Percentiles rank a stretch among this genome's conserved stretches.
These are phyloP conservation scores for Hetaerina americana DNA, from an alignment of 1,140 invertebrate genomes.

Conservation along the genomic window DNA sequence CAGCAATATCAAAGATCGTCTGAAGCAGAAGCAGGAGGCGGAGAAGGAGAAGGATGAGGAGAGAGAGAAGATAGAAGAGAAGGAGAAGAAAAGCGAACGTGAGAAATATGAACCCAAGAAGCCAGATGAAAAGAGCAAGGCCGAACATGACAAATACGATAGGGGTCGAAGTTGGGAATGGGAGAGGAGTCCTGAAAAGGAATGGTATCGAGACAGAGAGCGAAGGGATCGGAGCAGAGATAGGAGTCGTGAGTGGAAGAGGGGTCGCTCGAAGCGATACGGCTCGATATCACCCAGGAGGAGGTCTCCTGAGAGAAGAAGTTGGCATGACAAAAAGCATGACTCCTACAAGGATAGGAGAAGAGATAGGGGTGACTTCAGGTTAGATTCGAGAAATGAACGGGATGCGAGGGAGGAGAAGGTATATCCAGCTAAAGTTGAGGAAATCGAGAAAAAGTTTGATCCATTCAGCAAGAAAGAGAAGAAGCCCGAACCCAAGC, in stretches of 20 bases:
- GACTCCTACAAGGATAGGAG: not conserved
- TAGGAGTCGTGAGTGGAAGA: constrained; percentile 1
- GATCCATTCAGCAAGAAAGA: not conserved
- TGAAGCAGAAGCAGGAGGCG: constrained; percentile 10
- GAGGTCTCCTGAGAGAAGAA: not conserved
- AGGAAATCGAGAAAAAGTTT: constrained; percentile 26
- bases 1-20: constrained; percentile 12
- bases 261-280: not conserved
- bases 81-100: not conserved
- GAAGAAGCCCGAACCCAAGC: not conserved
- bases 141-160: constrained; percentile 2
- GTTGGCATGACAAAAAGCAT: not conserved
- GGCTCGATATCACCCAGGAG: not conserved
- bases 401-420: not conserved
- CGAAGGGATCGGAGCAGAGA: not conserved
- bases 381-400: not conserved
- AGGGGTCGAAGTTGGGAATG: constrained; percentile 11
- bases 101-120: not conserved
- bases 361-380: not conserved
- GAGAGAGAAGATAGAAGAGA: constrained; percentile 1
- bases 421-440: constrained; percentile 30
- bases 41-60: constrained; percentile 7
- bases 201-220: constrained; percentile 8
- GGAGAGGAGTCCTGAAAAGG: constrained; percentile 9
- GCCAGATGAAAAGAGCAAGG: not conserved